These are phyloP conservation scores for Hyles euphorbiae DNA, from an alignment of 1,140 invertebrate species.

Conservation along the genomic window DNA sequence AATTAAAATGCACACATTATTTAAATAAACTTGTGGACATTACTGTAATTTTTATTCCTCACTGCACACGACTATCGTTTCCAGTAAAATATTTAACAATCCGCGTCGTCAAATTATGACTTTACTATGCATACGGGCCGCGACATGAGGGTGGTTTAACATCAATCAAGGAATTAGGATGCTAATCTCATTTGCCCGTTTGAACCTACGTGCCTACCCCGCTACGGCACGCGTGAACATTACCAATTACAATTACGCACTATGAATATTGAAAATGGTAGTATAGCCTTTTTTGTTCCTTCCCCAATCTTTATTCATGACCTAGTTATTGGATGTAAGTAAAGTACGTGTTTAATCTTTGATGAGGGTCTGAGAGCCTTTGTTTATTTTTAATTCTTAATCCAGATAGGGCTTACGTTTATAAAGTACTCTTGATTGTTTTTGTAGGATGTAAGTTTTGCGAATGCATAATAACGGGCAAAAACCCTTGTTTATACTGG, in stretches of 20 bases:
- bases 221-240: slow-evolving; percentile 30
- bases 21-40: no score
- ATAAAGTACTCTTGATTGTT: neutral
- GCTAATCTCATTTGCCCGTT: slow-evolving; percentile 59
- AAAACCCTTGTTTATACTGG: neutral
- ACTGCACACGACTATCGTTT: slow-evolving; percentile 1
- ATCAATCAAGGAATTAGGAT: slow-evolving; percentile 64
- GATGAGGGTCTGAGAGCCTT: neutral
- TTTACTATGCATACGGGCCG: slow-evolving; percentile 39
- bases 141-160: slow-evolving; percentile 41
- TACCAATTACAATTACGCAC: slow-evolving; percentile 22
- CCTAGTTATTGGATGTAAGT: neutral
- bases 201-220: slow-evolving; percentile 32
- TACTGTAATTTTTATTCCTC: no score
- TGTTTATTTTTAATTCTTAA: neutral
- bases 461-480: neutral
- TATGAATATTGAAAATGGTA: slow-evolving; percentile 14
- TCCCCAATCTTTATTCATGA: slow-evolving; percentile 6
- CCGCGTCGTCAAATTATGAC: slow-evolving; percentile 27
- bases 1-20: no score
- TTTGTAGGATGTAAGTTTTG: neutral
- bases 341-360: no score
- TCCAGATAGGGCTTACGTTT: neutral
- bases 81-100: slow-evolving; percentile 8
- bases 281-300: neutral